Base-by-base conservation (phyloP, 2,888 invertebrate species). In the Unio pictorum region DNA sequence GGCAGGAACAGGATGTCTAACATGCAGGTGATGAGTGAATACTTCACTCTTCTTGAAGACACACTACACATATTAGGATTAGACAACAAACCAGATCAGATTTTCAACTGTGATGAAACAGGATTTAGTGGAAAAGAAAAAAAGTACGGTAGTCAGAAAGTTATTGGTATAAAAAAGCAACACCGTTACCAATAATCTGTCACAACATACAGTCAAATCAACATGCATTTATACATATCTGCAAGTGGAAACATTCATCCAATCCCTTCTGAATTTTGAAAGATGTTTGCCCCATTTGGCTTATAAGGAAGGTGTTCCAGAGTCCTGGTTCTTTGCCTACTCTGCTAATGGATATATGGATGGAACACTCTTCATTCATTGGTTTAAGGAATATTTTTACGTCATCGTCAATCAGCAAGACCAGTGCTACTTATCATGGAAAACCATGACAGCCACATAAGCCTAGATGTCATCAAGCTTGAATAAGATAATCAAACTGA, bases 311-410 rank as follows among this genome's bases (percentile, higher is more conserved):
- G 28, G 61, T 67, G 28, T 65, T 67, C 18, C 73, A 64, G 6
- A 45, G 17, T 20, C 61, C 15, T 67, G 59, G 60, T 5, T 69
- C 23, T 61, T 30, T 64, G 57, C 28, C 0, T 54, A 6, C 28
- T 66, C 66, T n/a, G 68, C 62, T 7, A 61, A 54, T 56, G 68
- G 69, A 3, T 73, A 71, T 54, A 73, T 71, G 68, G 73, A 71
- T 55, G 28, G 28, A 3, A 30, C 28, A 1, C 55, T 73, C n/a
- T 70, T 68, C 18, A 5, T 20, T 1, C 7, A 7, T 4, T 73
- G 71, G 71, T 66, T 71, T 45, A 57, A 60, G 18, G 4, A 30
- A 30, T 73, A 0, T 73, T 73, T 45, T 17, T 70, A 20, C 58
- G n/a, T 18, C 34, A 67, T n/a, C 64, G 65, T 67, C 59, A 65